Percentiles rank a stretch among this genome's conserved stretches.
phyloP scores from a whole-genome alignment of 2,888 invertebrate species.

The Eupithecia tripunctaria region DNA sequence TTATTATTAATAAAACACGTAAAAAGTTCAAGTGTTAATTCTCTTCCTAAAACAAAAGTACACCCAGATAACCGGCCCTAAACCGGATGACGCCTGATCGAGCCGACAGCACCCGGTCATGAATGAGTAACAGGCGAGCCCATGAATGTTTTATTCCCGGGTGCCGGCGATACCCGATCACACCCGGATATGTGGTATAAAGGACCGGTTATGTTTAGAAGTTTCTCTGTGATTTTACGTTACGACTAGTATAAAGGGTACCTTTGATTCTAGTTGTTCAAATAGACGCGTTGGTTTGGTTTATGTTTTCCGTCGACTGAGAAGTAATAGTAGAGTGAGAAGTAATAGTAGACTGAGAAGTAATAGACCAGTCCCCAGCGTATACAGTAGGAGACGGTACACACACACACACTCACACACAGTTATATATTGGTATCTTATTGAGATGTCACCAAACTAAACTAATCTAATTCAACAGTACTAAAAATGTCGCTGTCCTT shows the following conservation, averaged over 20 bases:
- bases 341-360: too few relatives aligned
- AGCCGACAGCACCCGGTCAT: conserved; percentile 61
- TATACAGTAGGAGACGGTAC: too few relatives aligned
- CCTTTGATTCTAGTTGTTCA: not conserved
- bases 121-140: conserved; percentile 72
- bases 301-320: not conserved
- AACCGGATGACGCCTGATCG: conserved; percentile 56
- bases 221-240: conserved; percentile 3
- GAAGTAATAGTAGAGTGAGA: too few relatives aligned
- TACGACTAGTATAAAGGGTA: not conserved
- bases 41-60: conserved; percentile 27
- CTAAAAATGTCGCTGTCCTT: too few relatives aligned
- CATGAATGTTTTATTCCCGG: conserved; percentile 80
- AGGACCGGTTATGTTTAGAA: conserved; percentile 40
- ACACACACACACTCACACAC: too few relatives aligned
- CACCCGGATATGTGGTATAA: conserved; percentile 51
- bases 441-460: too few relatives aligned
- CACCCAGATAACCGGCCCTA: conserved; percentile 48
- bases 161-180: conserved; percentile 64
- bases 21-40: not conserved
- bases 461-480: too few relatives aligned
- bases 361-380: too few relatives aligned
- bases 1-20: not conserved
- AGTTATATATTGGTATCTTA: too few relatives aligned
- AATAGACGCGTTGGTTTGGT: not conserved